Conservation (phyloP, 35 echinoderm and acorn worm genomes). For the Eucidaris tribuloides region DNA sequence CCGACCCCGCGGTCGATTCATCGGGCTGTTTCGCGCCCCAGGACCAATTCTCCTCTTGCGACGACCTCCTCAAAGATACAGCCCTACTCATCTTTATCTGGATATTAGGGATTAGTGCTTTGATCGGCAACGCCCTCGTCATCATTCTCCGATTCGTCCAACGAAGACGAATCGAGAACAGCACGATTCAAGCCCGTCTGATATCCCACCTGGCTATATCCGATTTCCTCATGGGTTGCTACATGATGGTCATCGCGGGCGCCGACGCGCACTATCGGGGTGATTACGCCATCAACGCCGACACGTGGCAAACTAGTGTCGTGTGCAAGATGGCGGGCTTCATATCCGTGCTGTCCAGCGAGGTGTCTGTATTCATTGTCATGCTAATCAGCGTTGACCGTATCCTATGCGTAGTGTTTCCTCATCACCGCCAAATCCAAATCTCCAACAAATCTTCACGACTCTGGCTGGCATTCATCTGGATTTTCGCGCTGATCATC, state of each 20-base stretch:
- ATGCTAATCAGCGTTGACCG: conserved; percentile 57
- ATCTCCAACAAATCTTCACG: background rate
- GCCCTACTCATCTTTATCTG: conserved; percentile 57
- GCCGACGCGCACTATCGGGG: conserved; percentile 53
- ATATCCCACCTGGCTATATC: conserved; percentile 55
- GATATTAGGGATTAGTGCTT: conserved; percentile 61
- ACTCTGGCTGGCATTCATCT: background rate
- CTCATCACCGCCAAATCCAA: conserved; percentile 19
- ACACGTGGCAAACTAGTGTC: conserved; percentile 36
- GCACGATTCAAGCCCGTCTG: conserved; percentile 27
- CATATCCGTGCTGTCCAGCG: conserved; percentile 52
- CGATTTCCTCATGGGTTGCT: conserved; percentile 66
- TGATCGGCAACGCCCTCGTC: conserved; percentile 30
- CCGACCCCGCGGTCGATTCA: background rate
- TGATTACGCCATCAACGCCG: conserved; percentile 23
- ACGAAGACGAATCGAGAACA: background rate
- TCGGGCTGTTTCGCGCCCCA: conserved; percentile 22
- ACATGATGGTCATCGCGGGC: conserved; percentile 68
- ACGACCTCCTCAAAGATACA: conserved; percentile 44
- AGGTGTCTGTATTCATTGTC: conserved; percentile 63
- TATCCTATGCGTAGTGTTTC: conserved; percentile 30
- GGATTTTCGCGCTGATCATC: conserved; percentile 19
- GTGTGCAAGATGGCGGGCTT: conserved; percentile 46
- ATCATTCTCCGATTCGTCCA: conserved; percentile 4
- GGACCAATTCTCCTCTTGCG: conserved; percentile 72